phyloP scores from a whole-genome alignment of 2,888 invertebrate species.

The Diaprepes abbreviatus region DNA sequence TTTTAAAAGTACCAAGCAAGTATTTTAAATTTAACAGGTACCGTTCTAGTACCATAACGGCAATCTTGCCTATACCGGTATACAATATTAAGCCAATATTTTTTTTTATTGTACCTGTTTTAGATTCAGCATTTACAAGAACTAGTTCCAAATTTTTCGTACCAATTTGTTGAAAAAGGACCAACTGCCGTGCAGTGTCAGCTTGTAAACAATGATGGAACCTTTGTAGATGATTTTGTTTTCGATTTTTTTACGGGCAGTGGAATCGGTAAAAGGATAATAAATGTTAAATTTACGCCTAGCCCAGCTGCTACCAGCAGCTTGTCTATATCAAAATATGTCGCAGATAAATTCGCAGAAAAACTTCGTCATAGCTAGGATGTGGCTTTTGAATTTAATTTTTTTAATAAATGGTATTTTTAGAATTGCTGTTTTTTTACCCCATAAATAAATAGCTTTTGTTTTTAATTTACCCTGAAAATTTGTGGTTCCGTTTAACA shows the following conservation, averaged over 20 bases:
- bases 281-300: constrained; percentile 95
- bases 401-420: too few relatives aligned
- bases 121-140: constrained; percentile 67
- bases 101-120: too few relatives aligned
- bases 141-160: constrained; percentile 49
- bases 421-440: too few relatives aligned
- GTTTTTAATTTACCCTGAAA: too few relatives aligned
- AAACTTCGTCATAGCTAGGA: constrained; percentile 10
- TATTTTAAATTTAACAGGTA: background rate
- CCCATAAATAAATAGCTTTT: too few relatives aligned
- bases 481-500: too few relatives aligned
- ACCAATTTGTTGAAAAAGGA: constrained; percentile 68
- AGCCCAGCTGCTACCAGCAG: constrained; percentile 97
- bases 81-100: too few relatives aligned
- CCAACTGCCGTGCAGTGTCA: constrained; percentile 95
- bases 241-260: constrained; percentile 83
- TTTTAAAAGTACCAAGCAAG: background rate
- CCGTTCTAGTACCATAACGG: too few relatives aligned
- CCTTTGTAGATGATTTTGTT: constrained; percentile 94
- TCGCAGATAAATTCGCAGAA: constrained; percentile 63
- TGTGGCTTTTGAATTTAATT: too few relatives aligned
- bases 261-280: constrained; percentile 79
- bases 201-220: constrained; percentile 86
- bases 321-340: constrained; percentile 92
- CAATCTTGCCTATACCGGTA: too few relatives aligned